Evolutionary conservation across 2,888 invertebrate genomes (phyloP), one percentile per base, ranked within the genome.

Genomic region (Zhengitettix transpicula): DNA sequence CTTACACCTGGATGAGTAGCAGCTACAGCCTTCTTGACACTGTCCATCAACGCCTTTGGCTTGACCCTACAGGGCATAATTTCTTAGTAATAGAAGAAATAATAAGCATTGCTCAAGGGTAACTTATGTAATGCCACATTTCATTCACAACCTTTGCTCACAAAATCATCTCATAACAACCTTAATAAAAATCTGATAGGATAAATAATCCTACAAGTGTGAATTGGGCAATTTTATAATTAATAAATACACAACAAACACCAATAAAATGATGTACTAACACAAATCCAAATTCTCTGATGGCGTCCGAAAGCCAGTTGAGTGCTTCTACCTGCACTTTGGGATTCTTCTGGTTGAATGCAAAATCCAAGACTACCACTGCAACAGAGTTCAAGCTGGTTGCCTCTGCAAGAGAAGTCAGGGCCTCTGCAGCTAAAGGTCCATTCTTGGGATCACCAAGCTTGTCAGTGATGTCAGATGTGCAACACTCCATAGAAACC

Each of bases 311-410:
- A 63, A 92, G 77, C 93, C 94, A 95, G 60, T 80, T 78, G 58
- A 94, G 77, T 60, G 89, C 79, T 72, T 94, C 94, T 0, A 88
- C 83, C 69, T 92, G 90, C 52, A 92, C 89, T 73, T 93, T 93
- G 0, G 94, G 94, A 69, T 88, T 94, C 74, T 92, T 93, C 72
- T 93, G 91, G 66, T 81, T 83, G 72, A 92, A 89, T 0, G 90
- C 88, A 69, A 82, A 85, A 2, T 81, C 78, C 40, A 91, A 73
- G 0, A 87, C 82, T 69, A 85, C 83, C 42, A 79, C 79, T 1
- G 87, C 79, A 0, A 92, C 81, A 64, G 83, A 82, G 59, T 89
- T 88, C 11, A 94, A 73, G 41, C 82, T 83, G 8, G 84, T 84
- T 0, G 85, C 84, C 68, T 91, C 92, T 0, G 92, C 84, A 40